These are phyloP conservation scores for Ormyrus nitidulus DNA, from an alignment of 2,888 invertebrate species.

Conservation along the genomic window DNA sequence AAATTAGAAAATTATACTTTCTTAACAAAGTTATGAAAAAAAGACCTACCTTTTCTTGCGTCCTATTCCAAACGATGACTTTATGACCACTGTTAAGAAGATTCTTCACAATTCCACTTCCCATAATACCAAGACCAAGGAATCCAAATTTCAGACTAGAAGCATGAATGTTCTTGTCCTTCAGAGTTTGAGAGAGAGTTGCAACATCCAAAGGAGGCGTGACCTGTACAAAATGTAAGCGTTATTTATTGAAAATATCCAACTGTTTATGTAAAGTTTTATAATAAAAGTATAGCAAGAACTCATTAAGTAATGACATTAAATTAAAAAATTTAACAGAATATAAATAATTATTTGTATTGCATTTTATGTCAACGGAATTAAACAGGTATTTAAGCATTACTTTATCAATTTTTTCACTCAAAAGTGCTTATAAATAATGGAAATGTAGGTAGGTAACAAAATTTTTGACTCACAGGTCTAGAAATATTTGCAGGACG, in stretches of 20 bases:
- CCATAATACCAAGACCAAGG: slow-evolving; percentile 96
- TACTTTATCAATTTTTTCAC: too few species aligned
- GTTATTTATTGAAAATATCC: too few species aligned
- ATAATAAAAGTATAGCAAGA: too few species aligned
- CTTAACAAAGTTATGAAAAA: slow-evolving; percentile 15
- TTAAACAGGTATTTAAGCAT: too few species aligned
- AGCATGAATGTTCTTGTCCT: slow-evolving; percentile 90
- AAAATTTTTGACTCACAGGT: slow-evolving; percentile 79
- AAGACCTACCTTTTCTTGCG: slow-evolving; percentile 88
- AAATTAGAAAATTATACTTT: background rate
- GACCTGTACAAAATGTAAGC: slow-evolving; percentile 75
- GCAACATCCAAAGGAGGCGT: slow-evolving; percentile 86
- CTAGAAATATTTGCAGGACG: slow-evolving; percentile 82
- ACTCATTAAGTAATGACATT: too few species aligned
- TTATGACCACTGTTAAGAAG: slow-evolving; percentile 94
- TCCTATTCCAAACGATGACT: slow-evolving; percentile 96
- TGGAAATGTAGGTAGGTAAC: background rate
- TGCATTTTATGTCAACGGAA: too few species aligned
- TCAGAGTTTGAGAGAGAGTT: slow-evolving; percentile 85
- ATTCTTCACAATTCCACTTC: slow-evolving; percentile 95
- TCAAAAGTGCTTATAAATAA: background rate
- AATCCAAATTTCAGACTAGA: slow-evolving; percentile 94
- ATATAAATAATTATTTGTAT: too few species aligned
- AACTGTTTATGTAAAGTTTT: too few species aligned
- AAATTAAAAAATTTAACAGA: too few species aligned